phyloP scores from a whole-genome alignment of 1,140 invertebrate species.

The Zaprionus ornatus region DNA sequence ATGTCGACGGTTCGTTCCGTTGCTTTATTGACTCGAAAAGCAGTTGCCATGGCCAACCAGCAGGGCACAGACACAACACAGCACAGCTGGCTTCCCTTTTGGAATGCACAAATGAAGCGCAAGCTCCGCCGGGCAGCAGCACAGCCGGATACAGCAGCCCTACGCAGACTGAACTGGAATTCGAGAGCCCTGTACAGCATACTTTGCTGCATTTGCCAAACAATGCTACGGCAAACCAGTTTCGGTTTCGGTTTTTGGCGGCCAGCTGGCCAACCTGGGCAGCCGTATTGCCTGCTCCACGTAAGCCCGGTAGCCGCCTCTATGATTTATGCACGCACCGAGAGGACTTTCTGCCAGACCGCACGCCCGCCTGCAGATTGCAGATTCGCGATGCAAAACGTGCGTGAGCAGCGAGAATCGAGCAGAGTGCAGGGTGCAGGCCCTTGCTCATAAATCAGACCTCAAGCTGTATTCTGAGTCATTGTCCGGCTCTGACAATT shows the following conservation, averaged over 20 bases:
- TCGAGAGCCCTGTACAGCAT: neutral
- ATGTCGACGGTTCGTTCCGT: neutral
- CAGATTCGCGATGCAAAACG: slow-evolving; percentile 29
- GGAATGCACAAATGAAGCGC: slow-evolving; percentile 16
- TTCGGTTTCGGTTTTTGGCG: neutral
- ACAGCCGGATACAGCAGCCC: slow-evolving; percentile 12
- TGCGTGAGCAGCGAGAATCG: slow-evolving; percentile 14
- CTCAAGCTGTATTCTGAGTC: slow-evolving; percentile 45
- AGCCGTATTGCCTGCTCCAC: neutral
- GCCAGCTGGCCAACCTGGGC: neutral
- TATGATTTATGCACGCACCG: slow-evolving; percentile 59
- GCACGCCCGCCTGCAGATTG: slow-evolving; percentile 24
- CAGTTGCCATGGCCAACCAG: slow-evolving; percentile 2
- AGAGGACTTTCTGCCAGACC: too few species aligned
- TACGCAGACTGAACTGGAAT: neutral
- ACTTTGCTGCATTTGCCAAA: neutral
- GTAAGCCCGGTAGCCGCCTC: slow-evolving; percentile 64
- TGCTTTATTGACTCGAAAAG: slow-evolving; percentile 19
- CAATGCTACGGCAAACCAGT: slow-evolving; percentile 5
- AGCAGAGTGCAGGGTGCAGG: slow-evolving; percentile 3
- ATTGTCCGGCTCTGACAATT: slow-evolving; percentile 50
- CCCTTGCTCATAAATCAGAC: slow-evolving; percentile 24
- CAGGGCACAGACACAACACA: neutral
- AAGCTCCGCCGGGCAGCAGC: neutral
- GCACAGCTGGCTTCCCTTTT: slow-evolving; percentile 28